Evolutionary conservation across 2,113 vertebrate genomes (phyloP), one percentile per base, ranked within the genome.

Genomic region (Atrichornis clamosus): DNA sequence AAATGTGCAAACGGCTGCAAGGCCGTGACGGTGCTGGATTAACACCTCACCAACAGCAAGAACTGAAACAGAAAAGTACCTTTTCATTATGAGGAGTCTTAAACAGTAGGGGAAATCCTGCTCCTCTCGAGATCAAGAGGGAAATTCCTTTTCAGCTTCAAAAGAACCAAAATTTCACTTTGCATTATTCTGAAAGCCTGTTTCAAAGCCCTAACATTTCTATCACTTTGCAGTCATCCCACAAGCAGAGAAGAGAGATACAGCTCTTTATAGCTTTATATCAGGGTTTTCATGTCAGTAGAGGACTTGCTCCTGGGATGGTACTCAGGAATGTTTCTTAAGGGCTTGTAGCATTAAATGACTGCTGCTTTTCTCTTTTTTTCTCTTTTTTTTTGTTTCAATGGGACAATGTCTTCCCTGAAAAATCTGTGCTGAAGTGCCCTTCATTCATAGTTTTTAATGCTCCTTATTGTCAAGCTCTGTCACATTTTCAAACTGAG

Each of bases 101-200:
- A 63, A 77, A 83, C 50, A 55, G 75, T 13, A 90, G 92, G 82
- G 92, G 92, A 96, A 95, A 74, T 86, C 87, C 90, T 80, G 35
- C 55, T 95, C 27, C 72, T 24, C 37, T 77, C 19, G 6, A 90
- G 55, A 90, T 80, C 50, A 55, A n/a, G 79, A 74, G 93, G 92
- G 93, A 93, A 93, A 90, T 95, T 95, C 76, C 93, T 88, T 69
- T 62, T 77, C 62, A 65, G 72, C 75, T 87, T 85, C 55, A 75
- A 82, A 79, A 95, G 50, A 83, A 69, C 35, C 32, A 69, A 65
- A 89, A 49, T 41, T 50, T 32, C 69, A 50, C n/a, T 65, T 52
- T 70, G 26, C 53, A 32, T 70, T 88, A 63, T 49, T 83, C 75
- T 77, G 52, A 64, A 59, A 52, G 44, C 39, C 42, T 46, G 4